These are phyloP conservation scores for Australoheros scitulus DNA, from an alignment of 2,113 vertebrate genomes.

Conservation along the genomic window DNA sequence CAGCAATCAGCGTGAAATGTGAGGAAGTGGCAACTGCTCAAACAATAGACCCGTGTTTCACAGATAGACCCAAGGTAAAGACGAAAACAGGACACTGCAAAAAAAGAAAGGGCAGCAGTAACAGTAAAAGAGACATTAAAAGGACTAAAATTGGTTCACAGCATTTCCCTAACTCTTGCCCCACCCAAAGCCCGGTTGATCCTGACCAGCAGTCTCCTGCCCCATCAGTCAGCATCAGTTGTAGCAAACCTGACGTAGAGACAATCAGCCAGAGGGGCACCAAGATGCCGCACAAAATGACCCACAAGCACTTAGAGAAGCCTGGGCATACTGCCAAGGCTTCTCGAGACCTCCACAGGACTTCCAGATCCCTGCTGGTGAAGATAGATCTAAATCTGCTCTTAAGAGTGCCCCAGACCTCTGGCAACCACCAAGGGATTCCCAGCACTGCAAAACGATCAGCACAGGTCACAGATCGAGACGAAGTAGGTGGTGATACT, in stretches of 20 bases:
- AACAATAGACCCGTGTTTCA: constrained; percentile 76
- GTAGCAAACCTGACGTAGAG: constrained; percentile 57
- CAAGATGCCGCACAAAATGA: constrained; percentile 63
- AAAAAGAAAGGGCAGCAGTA: constrained; percentile 26
- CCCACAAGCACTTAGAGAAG: constrained; percentile 57
- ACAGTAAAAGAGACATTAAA: constrained; percentile 57
- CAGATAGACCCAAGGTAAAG: constrained; percentile 85
- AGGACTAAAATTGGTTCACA: constrained; percentile 52
- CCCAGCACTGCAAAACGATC: constrained; percentile 65
- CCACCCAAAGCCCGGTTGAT: constrained; percentile 38
- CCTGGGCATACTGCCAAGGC: constrained; percentile 51
- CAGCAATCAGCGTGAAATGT: constrained; percentile 69
- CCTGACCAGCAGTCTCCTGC: constrained; percentile 48
- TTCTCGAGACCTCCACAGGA: constrained; percentile 26
- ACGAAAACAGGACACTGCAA: constrained; percentile 78
- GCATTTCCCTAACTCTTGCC: constrained; percentile 56
- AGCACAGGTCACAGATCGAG: constrained; percentile 46
- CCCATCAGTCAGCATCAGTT: constrained; percentile 50
- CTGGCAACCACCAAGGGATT: constrained; percentile 1
- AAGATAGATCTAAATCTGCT: constrained; percentile 88
- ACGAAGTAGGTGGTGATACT: constrained; percentile 47
- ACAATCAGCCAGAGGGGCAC: constrained; percentile 45
- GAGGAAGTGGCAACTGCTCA: constrained; percentile 58
- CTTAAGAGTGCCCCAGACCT: constrained; percentile 78
- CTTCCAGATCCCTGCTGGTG: constrained; percentile 78